Conservation (phyloP, 2,113 vertebrate genomes). For the Cariama cristata region DNA sequence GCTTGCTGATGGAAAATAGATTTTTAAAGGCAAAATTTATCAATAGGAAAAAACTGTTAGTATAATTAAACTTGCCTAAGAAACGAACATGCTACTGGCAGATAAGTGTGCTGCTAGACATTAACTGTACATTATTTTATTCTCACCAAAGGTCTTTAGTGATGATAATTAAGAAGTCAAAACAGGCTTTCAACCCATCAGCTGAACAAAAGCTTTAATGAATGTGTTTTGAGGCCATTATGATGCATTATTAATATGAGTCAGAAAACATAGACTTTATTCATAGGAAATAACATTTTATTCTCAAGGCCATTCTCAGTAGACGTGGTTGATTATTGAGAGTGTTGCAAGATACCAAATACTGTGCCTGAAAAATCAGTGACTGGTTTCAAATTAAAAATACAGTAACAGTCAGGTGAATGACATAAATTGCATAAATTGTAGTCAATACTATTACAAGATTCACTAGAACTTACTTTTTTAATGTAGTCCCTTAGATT, state of each 20-base stretch:
- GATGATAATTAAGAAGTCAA: background rate
- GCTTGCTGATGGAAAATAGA: background rate
- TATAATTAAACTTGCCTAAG: background rate
- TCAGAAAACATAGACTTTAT: background rate
- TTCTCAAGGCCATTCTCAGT: background rate
- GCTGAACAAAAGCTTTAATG: background rate
- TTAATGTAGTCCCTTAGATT: background rate
- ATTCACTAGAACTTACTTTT: background rate
- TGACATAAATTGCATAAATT: background rate
- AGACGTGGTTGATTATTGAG: background rate
- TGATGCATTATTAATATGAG: background rate
- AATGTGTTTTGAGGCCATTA: background rate
- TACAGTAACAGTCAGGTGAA: background rate
- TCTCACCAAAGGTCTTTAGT: background rate
- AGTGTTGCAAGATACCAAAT: background rate
- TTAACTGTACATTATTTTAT: background rate
- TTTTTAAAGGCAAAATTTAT: background rate
- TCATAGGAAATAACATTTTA: background rate
- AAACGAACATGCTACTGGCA: background rate
- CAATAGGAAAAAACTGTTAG: background rate
- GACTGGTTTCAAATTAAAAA: background rate
- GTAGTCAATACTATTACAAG: background rate
- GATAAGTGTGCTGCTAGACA: background rate
- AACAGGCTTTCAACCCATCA: background rate
- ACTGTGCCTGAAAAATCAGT: background rate